Conservation (phyloP, 2,113 vertebrate species). For the Plecotus auritus region DNA sequence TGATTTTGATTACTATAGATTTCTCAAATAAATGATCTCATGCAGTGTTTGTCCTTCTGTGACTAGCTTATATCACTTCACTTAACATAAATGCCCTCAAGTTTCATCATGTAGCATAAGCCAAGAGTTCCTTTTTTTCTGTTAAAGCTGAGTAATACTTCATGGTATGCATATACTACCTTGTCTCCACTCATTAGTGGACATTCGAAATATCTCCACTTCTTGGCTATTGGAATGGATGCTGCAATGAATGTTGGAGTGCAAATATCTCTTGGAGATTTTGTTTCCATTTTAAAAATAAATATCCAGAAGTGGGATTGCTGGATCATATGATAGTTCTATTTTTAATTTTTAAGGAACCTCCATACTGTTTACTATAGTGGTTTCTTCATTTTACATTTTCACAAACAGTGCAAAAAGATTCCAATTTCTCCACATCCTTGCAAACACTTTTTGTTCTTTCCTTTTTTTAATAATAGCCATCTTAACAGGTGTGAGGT, state of each 20-base stretch:
- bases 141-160: background rate
- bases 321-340: background rate
- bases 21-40: background rate
- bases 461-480: background rate
- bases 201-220: background rate
- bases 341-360: background rate
- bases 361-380: background rate
- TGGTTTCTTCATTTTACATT: background rate
- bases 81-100: background rate
- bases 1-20: background rate
- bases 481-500: background rate
- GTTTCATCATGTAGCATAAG: background rate
- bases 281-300: background rate
- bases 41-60: background rate
- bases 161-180: background rate
- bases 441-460: background rate
- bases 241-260: background rate
- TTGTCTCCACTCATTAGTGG: background rate
- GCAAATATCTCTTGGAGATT: background rate
- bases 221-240: background rate
- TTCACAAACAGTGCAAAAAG: background rate
- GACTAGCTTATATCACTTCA: background rate
- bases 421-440: background rate
- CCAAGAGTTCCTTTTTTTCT: background rate
- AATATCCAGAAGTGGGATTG: background rate